Conservation (phyloP, 2,797 vertebrate species). For the Sebastes dallii region DNA sequence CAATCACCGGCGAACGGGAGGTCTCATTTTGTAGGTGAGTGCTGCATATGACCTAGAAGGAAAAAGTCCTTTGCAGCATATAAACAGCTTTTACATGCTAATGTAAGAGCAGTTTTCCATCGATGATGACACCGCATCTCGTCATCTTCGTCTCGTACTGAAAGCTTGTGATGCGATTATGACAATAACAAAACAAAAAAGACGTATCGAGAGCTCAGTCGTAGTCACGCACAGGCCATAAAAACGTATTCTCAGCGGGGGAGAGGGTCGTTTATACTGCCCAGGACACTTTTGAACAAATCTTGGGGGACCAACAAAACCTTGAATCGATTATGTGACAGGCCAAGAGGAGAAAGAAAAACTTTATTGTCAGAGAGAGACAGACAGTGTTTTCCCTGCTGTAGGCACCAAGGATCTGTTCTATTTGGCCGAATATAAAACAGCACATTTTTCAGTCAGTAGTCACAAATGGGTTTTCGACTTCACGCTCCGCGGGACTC, state of each 20-base stretch:
- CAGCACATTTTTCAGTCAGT: slow-evolving; percentile 5
- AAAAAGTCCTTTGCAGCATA: background rate
- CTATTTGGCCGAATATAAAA: slow-evolving; percentile 1
- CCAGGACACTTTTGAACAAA: slow-evolving; percentile 32
- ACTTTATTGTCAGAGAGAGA: slow-evolving; percentile 1
- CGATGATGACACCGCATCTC: background rate
- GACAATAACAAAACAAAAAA: background rate
- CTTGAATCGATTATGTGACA: slow-evolving; percentile 10
- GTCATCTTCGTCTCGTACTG: background rate
- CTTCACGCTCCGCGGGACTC: slow-evolving; percentile 1
- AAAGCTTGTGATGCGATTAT: background rate
- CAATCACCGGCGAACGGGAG: slow-evolving; percentile 38
- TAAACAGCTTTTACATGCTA: slow-evolving; percentile 13
- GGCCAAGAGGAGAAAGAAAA: background rate
- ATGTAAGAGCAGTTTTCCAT: slow-evolving; percentile 4
- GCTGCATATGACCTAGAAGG: slow-evolving; percentile 29
- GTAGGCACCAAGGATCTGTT: slow-evolving; percentile 1
- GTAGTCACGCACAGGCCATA: background rate
- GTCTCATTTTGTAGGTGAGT: slow-evolving; percentile 21
- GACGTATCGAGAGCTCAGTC: background rate
- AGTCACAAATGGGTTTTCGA: slow-evolving; percentile 19
- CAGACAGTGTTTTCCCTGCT: background rate
- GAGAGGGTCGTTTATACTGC: background rate
- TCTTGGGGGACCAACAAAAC: slow-evolving; percentile 19
- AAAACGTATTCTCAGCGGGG: background rate